A percentile compares a stretch with the other conserved stretches of the same genome.
Evolutionary conservation across 1,140 invertebrate genomes (phyloP).

Genomic region (Drosophila aff.): DNA sequence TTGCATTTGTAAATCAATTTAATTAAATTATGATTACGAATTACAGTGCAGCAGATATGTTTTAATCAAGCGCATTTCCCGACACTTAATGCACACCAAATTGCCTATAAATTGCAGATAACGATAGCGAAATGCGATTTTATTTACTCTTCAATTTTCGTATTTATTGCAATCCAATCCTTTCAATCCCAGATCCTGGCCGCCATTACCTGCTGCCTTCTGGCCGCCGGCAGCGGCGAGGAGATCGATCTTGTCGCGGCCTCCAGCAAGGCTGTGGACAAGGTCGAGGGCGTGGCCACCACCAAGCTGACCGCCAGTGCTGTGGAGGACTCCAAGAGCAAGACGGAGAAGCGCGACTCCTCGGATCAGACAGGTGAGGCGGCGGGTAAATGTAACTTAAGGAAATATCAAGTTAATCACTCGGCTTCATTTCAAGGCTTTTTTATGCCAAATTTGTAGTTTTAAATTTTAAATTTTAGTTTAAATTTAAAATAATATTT

Average conservation of each 20-base stretch:
- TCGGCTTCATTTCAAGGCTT: too few relatives aligned
- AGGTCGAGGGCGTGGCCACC: conserved; percentile 35
- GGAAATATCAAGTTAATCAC: too few relatives aligned
- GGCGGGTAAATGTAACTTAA: too few relatives aligned
- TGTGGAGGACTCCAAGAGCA: conserved; percentile 63
- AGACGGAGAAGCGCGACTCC: conserved; percentile 73
- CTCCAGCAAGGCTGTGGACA: conserved; percentile 21
- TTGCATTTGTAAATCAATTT: conserved; percentile 77
- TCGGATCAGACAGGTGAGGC: conserved; percentile 69
- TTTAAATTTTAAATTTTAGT: too few relatives aligned
- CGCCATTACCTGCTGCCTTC: conserved; percentile 45
- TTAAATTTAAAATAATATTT: too few relatives aligned
- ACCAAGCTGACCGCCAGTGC: conserved; percentile 63
- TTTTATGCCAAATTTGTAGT: too few relatives aligned
- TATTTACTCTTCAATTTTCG: background rate
- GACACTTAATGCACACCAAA: conserved; percentile 25
- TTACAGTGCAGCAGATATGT: conserved; percentile 54
- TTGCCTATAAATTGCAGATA: conserved; percentile 1
- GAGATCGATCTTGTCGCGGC: conserved; percentile 31
- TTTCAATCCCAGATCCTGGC: conserved; percentile 27
- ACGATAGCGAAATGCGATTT: background rate
- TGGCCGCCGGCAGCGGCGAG: conserved; percentile 20
- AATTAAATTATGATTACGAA: conserved; percentile 70
- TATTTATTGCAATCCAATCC: background rate
- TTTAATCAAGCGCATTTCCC: conserved; percentile 46